A percentile compares a stretch with the other conserved stretches of the same genome.
These are phyloP conservation scores for Smutsia gigantea DNA, from an alignment of 2,797 vertebrate genomes.

Conservation along the genomic window DNA sequence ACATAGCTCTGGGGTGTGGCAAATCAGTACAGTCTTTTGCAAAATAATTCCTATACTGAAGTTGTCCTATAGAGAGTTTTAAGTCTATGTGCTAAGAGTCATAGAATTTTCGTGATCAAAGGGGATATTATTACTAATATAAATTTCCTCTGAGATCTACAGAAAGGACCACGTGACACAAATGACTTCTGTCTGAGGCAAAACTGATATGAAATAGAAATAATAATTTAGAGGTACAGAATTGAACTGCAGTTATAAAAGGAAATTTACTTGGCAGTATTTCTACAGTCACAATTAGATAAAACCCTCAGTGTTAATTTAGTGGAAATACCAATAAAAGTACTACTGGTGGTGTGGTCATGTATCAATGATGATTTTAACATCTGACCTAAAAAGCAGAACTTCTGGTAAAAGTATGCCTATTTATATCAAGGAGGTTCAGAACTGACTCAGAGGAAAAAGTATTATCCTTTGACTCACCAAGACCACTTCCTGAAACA, in stretches of 20 bases:
- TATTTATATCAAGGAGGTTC: slow-evolving; percentile 61
- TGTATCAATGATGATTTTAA: background rate
- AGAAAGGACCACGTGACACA: background rate
- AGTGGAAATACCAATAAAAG: background rate
- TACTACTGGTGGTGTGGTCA: background rate
- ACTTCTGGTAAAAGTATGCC: slow-evolving; percentile 46
- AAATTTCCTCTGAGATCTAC: slow-evolving; percentile 1
- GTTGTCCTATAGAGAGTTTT: background rate
- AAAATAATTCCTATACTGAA: background rate
- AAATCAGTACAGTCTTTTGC: background rate
- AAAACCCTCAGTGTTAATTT: background rate
- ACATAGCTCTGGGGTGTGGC: background rate
- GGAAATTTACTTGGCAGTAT: background rate
- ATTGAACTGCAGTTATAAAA: background rate
- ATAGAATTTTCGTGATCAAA: background rate
- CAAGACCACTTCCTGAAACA: slow-evolving; percentile 78
- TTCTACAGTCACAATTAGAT: background rate
- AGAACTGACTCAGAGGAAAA: slow-evolving; percentile 79
- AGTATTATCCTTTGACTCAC: slow-evolving; percentile 78
- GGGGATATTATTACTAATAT: background rate
- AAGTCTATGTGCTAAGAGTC: background rate
- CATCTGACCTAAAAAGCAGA: slow-evolving; percentile 67
- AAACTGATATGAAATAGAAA: background rate
- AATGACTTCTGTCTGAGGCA: background rate
- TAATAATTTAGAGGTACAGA: background rate